Conservation (phyloP, 2,113 vertebrate genomes). For the Nymphicus hollandicus region DNA sequence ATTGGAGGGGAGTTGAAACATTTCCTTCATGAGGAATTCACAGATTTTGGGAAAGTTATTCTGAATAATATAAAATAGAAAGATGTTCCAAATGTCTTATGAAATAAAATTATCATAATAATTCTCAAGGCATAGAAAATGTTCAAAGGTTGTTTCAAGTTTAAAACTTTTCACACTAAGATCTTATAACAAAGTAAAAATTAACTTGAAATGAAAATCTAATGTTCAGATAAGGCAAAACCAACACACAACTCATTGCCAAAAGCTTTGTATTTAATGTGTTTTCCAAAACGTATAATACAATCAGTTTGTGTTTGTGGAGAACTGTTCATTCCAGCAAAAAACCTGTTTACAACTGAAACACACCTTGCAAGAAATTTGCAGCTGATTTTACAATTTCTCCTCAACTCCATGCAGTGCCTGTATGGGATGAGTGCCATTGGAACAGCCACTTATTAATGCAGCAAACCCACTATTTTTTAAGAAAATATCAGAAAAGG, state of each 20-base stretch:
- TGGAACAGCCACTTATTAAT: neutral
- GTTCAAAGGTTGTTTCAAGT: neutral
- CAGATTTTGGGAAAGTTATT: neutral
- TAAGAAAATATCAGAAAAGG: neutral
- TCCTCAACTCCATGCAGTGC: neutral
- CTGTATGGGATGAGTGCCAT: neutral
- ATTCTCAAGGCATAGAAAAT: neutral
- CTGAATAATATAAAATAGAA: neutral
- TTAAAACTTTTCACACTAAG: neutral
- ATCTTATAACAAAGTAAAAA: neutral
- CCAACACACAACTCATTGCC: neutral
- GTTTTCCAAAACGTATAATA: neutral
- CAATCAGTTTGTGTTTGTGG: neutral
- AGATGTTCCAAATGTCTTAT: neutral
- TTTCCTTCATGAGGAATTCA: constrained; percentile 5
- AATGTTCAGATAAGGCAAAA: neutral
- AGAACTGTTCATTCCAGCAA: neutral
- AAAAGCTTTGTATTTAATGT: neutral
- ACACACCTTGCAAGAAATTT: neutral
- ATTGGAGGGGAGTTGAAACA: neutral
- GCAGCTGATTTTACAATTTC: neutral
- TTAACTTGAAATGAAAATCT: neutral
- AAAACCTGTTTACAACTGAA: neutral
- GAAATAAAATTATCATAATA: neutral
- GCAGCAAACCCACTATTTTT: neutral